A percentile compares a stretch with the other conserved stretches of the same genome.
These are phyloP conservation scores for Phocoena sinus DNA, from an alignment of 2,113 vertebrate genomes.

Conservation along the genomic window DNA sequence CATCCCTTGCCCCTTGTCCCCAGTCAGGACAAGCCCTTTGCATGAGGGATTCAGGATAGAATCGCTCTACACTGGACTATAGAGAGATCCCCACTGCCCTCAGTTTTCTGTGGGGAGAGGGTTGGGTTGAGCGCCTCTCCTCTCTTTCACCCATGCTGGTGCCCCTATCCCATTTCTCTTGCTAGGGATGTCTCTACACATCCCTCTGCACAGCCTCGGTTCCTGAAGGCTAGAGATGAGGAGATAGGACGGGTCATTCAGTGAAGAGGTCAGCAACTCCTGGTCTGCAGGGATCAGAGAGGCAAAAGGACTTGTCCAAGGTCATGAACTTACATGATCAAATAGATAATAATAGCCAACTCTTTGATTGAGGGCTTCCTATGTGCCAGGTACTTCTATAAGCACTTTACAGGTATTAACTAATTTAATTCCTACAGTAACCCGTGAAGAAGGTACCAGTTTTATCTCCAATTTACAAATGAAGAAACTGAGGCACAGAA, in stretches of 20 bases:
- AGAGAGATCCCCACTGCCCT: background rate
- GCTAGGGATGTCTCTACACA: background rate
- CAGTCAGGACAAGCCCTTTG: background rate
- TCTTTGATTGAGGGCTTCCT: background rate
- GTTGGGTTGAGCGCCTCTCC: background rate
- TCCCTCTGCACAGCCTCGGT: background rate
- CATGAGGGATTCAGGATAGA: background rate
- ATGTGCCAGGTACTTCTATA: background rate
- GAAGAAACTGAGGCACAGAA: constrained; percentile 38
- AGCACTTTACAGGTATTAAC: background rate
- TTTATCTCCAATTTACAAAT: background rate
- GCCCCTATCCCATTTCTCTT: background rate
- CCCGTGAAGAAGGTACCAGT: background rate
- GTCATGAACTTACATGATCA: background rate
- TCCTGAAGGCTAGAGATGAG: background rate
- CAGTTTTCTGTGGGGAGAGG: background rate
- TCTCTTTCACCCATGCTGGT: background rate
- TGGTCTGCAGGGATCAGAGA: background rate
- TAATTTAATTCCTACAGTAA: background rate
- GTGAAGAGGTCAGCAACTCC: background rate
- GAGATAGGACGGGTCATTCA: background rate
- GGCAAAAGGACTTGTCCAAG: background rate
- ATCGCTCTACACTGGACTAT: background rate
- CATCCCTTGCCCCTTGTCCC: background rate
- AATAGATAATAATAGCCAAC: background rate